phyloP scores from a whole-genome alignment of 1,140 invertebrate species.

The Pseudoatta argentina region DNA sequence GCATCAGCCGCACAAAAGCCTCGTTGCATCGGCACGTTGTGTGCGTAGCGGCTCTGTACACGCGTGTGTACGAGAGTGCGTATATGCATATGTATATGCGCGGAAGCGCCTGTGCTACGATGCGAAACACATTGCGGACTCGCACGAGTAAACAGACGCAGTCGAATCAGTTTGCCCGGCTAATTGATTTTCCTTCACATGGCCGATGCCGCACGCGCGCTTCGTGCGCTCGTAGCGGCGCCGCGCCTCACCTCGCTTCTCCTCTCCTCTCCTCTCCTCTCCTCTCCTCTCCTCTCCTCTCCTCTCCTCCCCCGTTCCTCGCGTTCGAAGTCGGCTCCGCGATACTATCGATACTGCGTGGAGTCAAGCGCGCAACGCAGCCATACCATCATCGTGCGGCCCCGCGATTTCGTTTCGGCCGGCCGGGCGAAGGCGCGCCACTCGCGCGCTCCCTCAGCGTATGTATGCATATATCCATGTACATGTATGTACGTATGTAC shows the following conservation, averaged over 20 bases:
- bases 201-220: conserved; percentile 58
- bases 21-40: conserved; percentile 26
- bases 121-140: conserved; percentile 68
- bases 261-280: too few species aligned
- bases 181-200: conserved; percentile 80
- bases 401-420: conserved; percentile 48
- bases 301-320: too few species aligned
- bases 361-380: conserved; percentile 49
- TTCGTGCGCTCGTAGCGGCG: neutral
- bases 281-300: too few species aligned
- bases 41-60: neutral
- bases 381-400: conserved; percentile 67
- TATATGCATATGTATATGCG: neutral
- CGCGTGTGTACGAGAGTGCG: neutral
- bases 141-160: conserved; percentile 72
- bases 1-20: conserved; percentile 65
- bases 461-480: neutral
- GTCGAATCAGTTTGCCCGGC: conserved; percentile 76
- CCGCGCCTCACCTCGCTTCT: neutral
- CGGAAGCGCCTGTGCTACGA: conserved; percentile 35
- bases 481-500: too few species aligned
- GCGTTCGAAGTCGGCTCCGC: neutral
- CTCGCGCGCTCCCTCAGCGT: neutral
- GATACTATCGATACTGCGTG: conserved; percentile 53
- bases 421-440: conserved; percentile 26